Conservation (phyloP, 2,888 invertebrate species). For the Netelia fuscicornis region DNA sequence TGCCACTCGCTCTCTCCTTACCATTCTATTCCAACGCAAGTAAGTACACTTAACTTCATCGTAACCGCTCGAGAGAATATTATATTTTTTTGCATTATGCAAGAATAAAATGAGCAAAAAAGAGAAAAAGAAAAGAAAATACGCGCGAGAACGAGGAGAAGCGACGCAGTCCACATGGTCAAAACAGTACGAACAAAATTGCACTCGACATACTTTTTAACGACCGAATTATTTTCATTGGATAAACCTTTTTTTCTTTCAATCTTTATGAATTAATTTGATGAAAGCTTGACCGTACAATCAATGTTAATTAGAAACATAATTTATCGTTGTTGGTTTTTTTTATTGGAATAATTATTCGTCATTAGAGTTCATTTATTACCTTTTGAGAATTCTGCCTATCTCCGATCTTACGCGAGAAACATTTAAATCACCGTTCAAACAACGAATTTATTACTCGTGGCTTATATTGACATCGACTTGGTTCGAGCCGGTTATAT, state of each 20-base stretch:
- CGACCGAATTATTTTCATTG: too few species aligned
- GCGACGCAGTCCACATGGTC: not conserved
- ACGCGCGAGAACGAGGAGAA: not conserved
- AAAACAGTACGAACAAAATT: too few species aligned
- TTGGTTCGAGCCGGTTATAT: conserved; percentile 37
- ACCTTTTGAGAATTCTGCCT: not conserved
- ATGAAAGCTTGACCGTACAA: too few species aligned
- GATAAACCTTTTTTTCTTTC: too few species aligned
- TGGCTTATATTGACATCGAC: conserved; percentile 15
- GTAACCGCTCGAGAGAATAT: conserved; percentile 3
- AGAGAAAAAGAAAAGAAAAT: not conserved
- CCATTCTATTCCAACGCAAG: conserved; percentile 20
- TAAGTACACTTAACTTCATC: conserved; percentile 31
- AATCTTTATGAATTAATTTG: too few species aligned
- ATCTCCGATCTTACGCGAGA: not conserved
- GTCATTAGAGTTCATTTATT: not conserved
- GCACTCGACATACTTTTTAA: too few species aligned
- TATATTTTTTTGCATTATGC: not conserved
- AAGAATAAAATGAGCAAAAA: not conserved
- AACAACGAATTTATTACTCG: conserved; percentile 41
- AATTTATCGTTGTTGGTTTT: too few species aligned
- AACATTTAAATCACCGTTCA: conserved; percentile 27
- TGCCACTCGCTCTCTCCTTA: not conserved
- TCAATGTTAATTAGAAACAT: too few species aligned
- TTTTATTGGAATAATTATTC: too few species aligned